Percentiles rank a stretch among this genome's conserved stretches.
Conservation (phyloP, 2,797 vertebrate species). For the Mus spretus region DNA sequence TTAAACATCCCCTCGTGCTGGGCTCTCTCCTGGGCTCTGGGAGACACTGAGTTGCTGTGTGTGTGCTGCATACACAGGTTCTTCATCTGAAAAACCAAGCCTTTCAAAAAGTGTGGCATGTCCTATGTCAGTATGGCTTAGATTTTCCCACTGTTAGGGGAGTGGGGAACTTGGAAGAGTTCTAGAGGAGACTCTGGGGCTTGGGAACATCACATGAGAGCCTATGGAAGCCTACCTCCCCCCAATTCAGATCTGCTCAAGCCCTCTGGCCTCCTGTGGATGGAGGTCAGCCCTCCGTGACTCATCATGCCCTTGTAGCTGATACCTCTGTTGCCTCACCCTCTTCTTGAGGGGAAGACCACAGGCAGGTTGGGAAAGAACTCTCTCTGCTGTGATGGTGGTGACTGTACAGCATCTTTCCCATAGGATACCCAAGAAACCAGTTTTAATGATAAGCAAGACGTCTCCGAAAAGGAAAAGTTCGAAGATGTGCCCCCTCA, state of each 20-base stretch:
- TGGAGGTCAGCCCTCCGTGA: background rate
- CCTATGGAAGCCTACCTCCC: background rate
- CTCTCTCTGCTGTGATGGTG: accelerated
- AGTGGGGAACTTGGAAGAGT: background rate
- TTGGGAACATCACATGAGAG: background rate
- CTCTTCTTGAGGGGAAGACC: background rate
- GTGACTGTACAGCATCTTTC: background rate
- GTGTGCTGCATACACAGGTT: background rate
- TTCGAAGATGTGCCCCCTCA: background rate
- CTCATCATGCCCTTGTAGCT: background rate
- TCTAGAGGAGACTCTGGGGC: background rate
- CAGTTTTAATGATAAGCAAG: background rate
- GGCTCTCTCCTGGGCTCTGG: background rate
- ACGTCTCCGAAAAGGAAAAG: background rate
- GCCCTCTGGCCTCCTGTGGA: background rate
- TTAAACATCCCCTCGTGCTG: too few species aligned
- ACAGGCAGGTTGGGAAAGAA: background rate
- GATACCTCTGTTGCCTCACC: background rate
- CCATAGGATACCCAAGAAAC: background rate
- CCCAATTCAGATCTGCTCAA: background rate
- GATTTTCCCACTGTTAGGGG: background rate
- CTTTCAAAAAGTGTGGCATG: background rate
- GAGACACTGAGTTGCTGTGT: background rate
- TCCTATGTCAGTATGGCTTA: background rate
- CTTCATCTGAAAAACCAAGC: background rate